These are phyloP conservation scores for Synergus japonicus DNA, from an alignment of 2,888 invertebrate genomes.

Conservation along the genomic window DNA sequence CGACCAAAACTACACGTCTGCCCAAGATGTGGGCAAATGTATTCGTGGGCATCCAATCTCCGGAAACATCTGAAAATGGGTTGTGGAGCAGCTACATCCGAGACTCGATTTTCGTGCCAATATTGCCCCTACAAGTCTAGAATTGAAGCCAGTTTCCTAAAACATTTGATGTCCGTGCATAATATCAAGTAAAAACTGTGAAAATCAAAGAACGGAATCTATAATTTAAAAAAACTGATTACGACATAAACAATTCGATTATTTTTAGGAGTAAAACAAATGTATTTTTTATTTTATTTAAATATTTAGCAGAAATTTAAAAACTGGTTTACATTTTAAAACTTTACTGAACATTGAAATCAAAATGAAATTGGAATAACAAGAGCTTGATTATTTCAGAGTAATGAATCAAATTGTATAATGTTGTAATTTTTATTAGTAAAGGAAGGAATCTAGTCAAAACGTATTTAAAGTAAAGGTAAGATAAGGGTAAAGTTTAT, in stretches of 20 bases:
- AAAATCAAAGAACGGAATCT: background rate
- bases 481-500: background rate
- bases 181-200: constrained; percentile 73
- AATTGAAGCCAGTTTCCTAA: constrained; percentile 75
- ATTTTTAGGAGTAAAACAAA: background rate
- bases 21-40: constrained; percentile 76
- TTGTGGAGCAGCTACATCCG: constrained; percentile 75
- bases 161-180: constrained; percentile 75
- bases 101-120: constrained; percentile 77
- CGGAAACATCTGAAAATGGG: constrained; percentile 76
- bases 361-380: background rate
- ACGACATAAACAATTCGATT: background rate
- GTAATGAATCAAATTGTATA: background rate
- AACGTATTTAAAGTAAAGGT: constrained; percentile 14
- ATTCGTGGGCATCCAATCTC: constrained; percentile 76
- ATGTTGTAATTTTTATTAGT: constrained; percentile 7
- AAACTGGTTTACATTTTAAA: background rate
- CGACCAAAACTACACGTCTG: constrained; percentile 75
- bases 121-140: constrained; percentile 77
- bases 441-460: constrained; percentile 27
- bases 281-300: background rate
- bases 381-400: background rate
- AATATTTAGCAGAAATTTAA: background rate
- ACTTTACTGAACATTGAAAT: background rate
- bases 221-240: background rate